Percentiles rank a stretch among this genome's conserved stretches.
These are phyloP conservation scores for Magallana ariakensis DNA, from an alignment of 1,140 invertebrate species.

Conservation along the genomic window DNA sequence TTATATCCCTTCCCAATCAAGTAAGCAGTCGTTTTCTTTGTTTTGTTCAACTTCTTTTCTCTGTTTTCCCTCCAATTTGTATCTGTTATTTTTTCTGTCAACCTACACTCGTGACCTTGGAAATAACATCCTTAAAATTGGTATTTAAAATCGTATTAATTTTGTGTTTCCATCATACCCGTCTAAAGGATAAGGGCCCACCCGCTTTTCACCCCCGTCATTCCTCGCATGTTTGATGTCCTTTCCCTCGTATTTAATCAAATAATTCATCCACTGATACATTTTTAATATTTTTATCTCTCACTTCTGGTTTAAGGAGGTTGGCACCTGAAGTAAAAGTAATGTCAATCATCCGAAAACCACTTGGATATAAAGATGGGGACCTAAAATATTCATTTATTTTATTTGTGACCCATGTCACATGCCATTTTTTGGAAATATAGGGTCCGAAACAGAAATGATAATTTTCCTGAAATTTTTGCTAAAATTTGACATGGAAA, in stretches of 20 bases:
- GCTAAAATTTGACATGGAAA: too few species aligned
- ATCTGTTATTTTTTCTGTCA: background rate
- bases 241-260: background rate
- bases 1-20: constrained; percentile 11
- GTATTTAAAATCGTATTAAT: too few species aligned
- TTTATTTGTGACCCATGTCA: too few species aligned
- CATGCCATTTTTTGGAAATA: too few species aligned
- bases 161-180: constrained; percentile 33
- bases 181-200: constrained; percentile 44
- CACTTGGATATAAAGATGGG: too few species aligned
- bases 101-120: constrained; percentile 40
- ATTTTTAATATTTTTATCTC: constrained; percentile 12
- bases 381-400: too few species aligned
- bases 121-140: constrained; percentile 53
- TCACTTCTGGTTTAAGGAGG: constrained; percentile 42
- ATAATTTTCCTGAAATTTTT: too few species aligned
- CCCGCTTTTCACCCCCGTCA: constrained; percentile 18
- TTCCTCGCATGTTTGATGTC: constrained; percentile 4
- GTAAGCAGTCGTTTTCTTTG: constrained; percentile 5
- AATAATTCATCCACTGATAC: constrained; percentile 36
- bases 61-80: too few species aligned
- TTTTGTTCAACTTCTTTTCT: constrained; percentile 16
- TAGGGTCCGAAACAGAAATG: too few species aligned
- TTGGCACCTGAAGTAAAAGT: too few species aligned
- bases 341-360: too few species aligned